Percentiles rank a stretch among this genome's conserved stretches.
Conservation (phyloP, 2,797 vertebrate species). For the Bradypodion ventrale region DNA sequence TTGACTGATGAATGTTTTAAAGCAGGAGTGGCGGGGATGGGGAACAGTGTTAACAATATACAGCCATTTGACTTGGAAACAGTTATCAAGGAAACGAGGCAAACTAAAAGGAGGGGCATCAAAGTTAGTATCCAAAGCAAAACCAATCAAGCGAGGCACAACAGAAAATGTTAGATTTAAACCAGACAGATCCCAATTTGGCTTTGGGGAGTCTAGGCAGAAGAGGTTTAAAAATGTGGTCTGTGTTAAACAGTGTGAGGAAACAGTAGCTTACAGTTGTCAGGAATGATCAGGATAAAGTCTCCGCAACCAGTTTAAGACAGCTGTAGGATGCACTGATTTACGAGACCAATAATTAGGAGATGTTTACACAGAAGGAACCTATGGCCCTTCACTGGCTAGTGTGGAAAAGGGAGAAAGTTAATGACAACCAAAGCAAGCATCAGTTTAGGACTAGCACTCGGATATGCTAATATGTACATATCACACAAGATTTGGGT, state of each 20-base stretch:
- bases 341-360: constrained; percentile 73
- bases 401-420: constrained; percentile 59
- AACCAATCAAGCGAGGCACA: constrained; percentile 77
- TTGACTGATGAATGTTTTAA: constrained; percentile 67
- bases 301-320: constrained; percentile 63
- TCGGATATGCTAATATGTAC: constrained; percentile 11
- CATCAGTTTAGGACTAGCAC: constrained; percentile 54
- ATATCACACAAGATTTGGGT: constrained; percentile 19
- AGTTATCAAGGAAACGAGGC: constrained; percentile 54
- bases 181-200: constrained; percentile 81
- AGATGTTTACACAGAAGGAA: constrained; percentile 66
- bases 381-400: constrained; percentile 44
- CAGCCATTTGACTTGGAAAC: constrained; percentile 45
- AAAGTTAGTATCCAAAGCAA: constrained; percentile 76
- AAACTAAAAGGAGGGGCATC: constrained; percentile 53
- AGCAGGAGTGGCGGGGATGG: constrained; percentile 14
- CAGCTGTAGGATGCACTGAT: constrained; percentile 67
- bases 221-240: constrained; percentile 82
- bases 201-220: constrained; percentile 53
- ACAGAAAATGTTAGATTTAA: constrained; percentile 83
- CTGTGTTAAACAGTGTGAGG: constrained; percentile 83
- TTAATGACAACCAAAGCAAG: constrained; percentile 73
- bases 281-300: constrained; percentile 82
- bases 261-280: constrained; percentile 90
- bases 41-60: constrained; percentile 57